Evolutionary conservation across 2,888 invertebrate genomes (phyloP), one percentile per base, ranked within the genome.

Genomic region (Cactoblastis cactorum): DNA sequence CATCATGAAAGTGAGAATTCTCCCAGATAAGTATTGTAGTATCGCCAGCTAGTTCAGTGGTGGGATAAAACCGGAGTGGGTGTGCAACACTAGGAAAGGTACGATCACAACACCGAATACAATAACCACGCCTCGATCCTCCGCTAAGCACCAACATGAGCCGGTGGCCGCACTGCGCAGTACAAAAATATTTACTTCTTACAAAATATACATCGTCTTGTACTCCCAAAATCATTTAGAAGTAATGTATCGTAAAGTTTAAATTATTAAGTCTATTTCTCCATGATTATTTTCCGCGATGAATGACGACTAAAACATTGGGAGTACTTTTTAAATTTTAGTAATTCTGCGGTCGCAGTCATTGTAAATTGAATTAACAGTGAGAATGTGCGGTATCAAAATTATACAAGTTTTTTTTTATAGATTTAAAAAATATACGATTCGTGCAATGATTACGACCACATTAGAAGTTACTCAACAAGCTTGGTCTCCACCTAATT

Each of bases 91-190:
- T 41, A 49, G 8, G 22, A 35, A 47, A n/a, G 22, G 41, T 33
- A 71, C 74, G 69, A 71, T 65, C 75, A 82, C 80, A 79, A 80
- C 78, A 80, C 67, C 75, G 66, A 74, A 61, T 60, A 73, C 64
- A 63, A 57, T 55, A 60, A 59, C 72, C 56, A 65, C 59, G 67
- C 65, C 61, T 64, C 67, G 49, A 49, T 49, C 65, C 65, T 68
- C 69, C 73, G 74, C 80, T 70, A 83, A 87, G 87, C 88, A 87
- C 87, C 87, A 85, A 80, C 77, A 67, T 72, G 71, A 69, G 69
- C 83, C 86, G 87, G 84, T 83, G 86, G 86, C 77, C 86, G 74
- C 73, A 78, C 74, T 70, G 79, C 71, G 56, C 53, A 50, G 53
- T 77, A 78, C 60, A 78, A 77, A 78, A 78, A 77, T 75, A 76